phyloP scores from a whole-genome alignment of 2,113 vertebrate species.

The Setophaga kirtlandii region DNA sequence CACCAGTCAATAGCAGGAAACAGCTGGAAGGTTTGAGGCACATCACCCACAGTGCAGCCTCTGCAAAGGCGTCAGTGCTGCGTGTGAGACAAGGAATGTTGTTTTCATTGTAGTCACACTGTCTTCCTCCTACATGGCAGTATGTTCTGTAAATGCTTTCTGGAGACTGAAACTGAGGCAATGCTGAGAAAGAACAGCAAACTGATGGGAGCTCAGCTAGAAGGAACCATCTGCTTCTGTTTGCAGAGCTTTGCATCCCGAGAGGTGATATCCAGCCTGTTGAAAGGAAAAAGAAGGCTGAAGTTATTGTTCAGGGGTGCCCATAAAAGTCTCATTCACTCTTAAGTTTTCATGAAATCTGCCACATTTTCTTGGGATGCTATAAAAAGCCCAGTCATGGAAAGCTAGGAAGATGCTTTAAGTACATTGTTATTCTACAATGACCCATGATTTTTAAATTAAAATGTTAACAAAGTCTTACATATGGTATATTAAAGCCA shows the following conservation, averaged over 20 bases:
- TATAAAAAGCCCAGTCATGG: not conserved
- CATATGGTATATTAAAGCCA: not conserved
- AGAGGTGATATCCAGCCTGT: not conserved
- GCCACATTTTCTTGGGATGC: not conserved
- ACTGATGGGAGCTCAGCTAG: not conserved
- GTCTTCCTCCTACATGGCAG: not conserved
- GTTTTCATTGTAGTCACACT: constrained; percentile 10
- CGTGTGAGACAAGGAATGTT: not conserved
- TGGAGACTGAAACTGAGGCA: not conserved
- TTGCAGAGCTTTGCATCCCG: not conserved
- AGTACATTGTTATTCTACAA: not conserved
- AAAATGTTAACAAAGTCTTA: not conserved
- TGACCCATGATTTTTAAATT: not conserved
- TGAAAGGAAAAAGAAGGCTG: not conserved
- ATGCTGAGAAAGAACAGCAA: constrained; percentile 51
- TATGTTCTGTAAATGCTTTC: constrained; percentile 32
- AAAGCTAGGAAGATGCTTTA: not conserved
- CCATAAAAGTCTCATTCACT: not conserved
- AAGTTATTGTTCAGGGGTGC: not conserved
- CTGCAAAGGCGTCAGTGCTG: not conserved
- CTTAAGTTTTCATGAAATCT: not conserved
- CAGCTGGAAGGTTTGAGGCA: not conserved
- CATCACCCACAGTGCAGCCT: not conserved
- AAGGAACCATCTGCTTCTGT: constrained; percentile 54
- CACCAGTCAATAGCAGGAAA: not conserved